Percentiles rank a stretch among this genome's conserved stretches.
These are phyloP conservation scores for Xerus inauris DNA, from an alignment of 2,113 vertebrate species.

Conservation along the genomic window DNA sequence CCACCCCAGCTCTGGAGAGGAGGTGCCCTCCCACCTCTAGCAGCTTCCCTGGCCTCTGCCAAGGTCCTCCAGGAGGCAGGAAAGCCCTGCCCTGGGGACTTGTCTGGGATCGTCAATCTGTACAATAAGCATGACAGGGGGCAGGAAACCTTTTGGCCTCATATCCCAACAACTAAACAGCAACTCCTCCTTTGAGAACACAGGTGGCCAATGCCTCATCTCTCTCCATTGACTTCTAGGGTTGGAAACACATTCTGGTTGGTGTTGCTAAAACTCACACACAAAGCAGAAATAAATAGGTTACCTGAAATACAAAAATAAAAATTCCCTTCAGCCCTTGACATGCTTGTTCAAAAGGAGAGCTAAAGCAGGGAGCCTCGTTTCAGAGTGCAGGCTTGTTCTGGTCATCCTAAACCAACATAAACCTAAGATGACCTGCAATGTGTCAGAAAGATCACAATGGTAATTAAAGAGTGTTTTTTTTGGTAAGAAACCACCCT, in stretches of 20 bases:
- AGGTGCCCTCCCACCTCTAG: neutral
- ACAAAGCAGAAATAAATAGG: neutral
- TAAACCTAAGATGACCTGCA: neutral
- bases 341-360: neutral
- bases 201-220: too few relatives aligned
- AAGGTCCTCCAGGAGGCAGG: too few relatives aligned
- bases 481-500: too few relatives aligned
- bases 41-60: too few relatives aligned
- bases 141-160: neutral
- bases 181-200: neutral
- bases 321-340: neutral
- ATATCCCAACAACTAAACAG: neutral
- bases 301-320: neutral
- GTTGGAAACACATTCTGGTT: neutral
- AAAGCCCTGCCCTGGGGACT: too few relatives aligned
- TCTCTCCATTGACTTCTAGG: neutral
- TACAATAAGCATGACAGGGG: accelerated
- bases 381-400: neutral
- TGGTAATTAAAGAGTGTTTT: neutral
- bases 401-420: neutral
- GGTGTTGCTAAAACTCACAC: neutral
- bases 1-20: neutral
- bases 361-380: accelerated
- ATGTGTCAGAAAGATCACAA: too few relatives aligned
- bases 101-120: neutral